phyloP scores from a whole-genome alignment of 1,140 invertebrate species.

The Caenorhabditis brenneri region DNA sequence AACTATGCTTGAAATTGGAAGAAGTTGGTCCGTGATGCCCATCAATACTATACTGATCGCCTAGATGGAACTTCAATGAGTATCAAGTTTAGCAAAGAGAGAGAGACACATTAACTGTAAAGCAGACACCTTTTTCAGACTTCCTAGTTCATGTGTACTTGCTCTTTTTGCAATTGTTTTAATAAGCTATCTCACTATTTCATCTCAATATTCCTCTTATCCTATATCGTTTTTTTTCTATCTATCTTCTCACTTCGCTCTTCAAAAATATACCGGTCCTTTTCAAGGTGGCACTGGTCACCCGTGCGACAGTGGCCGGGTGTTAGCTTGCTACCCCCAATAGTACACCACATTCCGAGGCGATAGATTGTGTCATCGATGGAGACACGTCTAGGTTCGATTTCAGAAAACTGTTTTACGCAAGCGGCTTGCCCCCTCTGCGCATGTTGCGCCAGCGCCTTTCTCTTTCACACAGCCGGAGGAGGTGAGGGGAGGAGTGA shows the following conservation, averaged over 20 bases:
- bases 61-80: no score
- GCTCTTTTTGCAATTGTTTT: not conserved
- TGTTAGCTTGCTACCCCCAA: conserved; percentile 10
- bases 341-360: conserved; percentile 39
- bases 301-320: not conserved
- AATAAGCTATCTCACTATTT: not conserved
- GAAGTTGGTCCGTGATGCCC: no score
- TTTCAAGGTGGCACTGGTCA: conserved; percentile 38
- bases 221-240: not conserved
- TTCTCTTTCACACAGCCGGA: conserved; percentile 21
- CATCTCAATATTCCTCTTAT: not conserved
- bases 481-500: conserved; percentile 27
- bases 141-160: not conserved
- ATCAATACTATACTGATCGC: no score
- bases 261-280: conserved; percentile 42
- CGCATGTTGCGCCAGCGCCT: conserved; percentile 35
- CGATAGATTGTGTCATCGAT: conserved; percentile 3
- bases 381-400: conserved; percentile 31
- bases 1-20: no score
- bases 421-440: conserved; percentile 1
- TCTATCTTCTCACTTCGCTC: conserved; percentile 14
- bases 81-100: not conserved
- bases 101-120: not conserved
- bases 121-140: not conserved
- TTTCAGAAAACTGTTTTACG: conserved; percentile 39